These are phyloP conservation scores for Tauraco hartlaubi DNA, from an alignment of 2,797 vertebrate species.

Conservation along the genomic window DNA sequence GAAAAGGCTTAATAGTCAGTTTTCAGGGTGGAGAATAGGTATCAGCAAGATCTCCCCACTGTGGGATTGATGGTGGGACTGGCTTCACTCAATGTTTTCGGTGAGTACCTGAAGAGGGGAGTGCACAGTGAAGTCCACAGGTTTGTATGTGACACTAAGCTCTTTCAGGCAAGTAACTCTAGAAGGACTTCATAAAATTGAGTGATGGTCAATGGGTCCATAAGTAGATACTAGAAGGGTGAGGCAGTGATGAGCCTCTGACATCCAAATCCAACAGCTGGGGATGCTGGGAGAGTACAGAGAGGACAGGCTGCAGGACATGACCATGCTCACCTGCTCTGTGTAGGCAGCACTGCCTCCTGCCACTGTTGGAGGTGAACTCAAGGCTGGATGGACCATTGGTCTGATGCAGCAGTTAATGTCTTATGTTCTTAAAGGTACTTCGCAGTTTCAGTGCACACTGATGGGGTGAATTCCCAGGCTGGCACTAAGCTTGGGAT, in stretches of 20 bases:
- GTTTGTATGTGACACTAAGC: not conserved
- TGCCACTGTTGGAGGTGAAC: not conserved
- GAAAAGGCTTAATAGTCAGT: not conserved
- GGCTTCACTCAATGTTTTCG: not conserved
- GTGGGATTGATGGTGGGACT: not conserved
- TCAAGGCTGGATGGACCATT: not conserved
- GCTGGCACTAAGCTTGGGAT: not conserved
- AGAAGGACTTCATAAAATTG: not conserved
- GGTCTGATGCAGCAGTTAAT: not conserved
- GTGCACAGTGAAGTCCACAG: not conserved
- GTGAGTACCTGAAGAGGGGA: not conserved
- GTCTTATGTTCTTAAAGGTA: not conserved
- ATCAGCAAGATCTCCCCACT: not conserved
- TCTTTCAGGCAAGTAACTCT: not conserved
- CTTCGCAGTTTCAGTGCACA: not conserved
- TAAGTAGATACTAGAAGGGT: not conserved
- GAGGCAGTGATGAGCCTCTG: not conserved
- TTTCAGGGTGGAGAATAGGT: not conserved
- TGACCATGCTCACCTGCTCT: not conserved
- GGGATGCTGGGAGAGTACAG: not conserved
- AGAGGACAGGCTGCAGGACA: rapidly evolving
- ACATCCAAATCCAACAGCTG: not conserved
- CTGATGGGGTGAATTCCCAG: not conserved
- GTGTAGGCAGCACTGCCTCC: not conserved
- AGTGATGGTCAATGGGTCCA: not conserved